A percentile compares a stretch with the other conserved stretches of the same genome.
phyloP scores from a whole-genome alignment of 2,888 invertebrate genomes.

The Sinotaia quadrata region DNA sequence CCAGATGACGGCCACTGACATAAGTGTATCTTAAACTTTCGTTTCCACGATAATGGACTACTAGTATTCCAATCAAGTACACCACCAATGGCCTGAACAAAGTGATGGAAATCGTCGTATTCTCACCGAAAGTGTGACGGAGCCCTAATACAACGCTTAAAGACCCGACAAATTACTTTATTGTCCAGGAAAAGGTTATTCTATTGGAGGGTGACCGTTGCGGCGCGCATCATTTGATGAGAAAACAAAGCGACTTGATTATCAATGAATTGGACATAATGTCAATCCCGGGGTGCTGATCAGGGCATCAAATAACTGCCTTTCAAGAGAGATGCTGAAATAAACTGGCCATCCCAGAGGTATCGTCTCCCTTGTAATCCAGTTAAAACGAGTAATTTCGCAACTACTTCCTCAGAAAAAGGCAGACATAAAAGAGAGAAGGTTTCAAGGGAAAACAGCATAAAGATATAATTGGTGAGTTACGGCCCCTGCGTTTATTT shows the following conservation, averaged over 20 bases:
- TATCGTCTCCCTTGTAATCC: neutral
- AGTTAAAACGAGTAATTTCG: neutral
- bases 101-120: too few species aligned
- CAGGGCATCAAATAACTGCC: neutral
- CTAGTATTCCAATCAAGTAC: too few species aligned
- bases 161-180: slow-evolving; percentile 4
- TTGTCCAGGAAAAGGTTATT: neutral
- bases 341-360: neutral
- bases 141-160: too few species aligned
- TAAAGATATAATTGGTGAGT: neutral
- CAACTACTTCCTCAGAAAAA: neutral
- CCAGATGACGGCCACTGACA: too few species aligned
- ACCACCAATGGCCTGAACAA: too few species aligned
- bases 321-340: neutral
- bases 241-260: too few species aligned
- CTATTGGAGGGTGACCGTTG: neutral
- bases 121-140: too few species aligned
- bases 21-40: too few species aligned
- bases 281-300: neutral
- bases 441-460: neutral
- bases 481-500: neutral
- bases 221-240: neutral
- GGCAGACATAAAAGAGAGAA: neutral
- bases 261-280: neutral
- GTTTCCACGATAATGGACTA: too few species aligned